A percentile compares a stretch with the other conserved stretches of the same genome.
Conservation (phyloP, 2,797 vertebrate species). For the Chaetophractus vellerosus region DNA sequence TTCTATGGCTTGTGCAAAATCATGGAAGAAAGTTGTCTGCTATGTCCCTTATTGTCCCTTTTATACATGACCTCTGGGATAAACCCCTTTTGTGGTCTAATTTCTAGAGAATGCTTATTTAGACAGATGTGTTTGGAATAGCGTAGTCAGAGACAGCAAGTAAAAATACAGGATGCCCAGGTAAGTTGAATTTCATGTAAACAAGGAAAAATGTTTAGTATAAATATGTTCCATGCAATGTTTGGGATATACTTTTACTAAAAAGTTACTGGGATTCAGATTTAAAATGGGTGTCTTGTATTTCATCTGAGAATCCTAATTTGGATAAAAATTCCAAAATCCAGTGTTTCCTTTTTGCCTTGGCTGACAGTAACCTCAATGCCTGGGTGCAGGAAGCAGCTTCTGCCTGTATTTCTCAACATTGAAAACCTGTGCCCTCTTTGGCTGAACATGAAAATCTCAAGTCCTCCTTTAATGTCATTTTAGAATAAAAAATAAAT, state of each 20-base stretch:
- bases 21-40: not conserved
- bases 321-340: not conserved
- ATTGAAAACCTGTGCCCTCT: not conserved
- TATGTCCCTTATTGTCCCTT: not conserved
- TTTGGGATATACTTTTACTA: not conserved
- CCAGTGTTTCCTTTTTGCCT: not conserved
- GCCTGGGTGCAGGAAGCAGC: not conserved
- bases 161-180: not conserved
- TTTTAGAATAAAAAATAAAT: not conserved
- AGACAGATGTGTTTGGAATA: not conserved
- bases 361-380: not conserved
- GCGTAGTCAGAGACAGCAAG: not conserved
- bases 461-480: not conserved
- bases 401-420: not conserved
- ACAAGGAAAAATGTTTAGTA: not conserved
- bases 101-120: constrained; percentile 44
- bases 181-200: constrained; percentile 37
- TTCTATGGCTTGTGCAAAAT: constrained; percentile 7
- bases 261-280: not conserved
- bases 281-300: not conserved
- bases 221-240: not conserved
- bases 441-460: not conserved
- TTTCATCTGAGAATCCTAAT: not conserved
- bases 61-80: not conserved
- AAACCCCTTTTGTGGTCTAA: not conserved